A percentile compares a stretch with the other conserved stretches of the same genome.
These are phyloP conservation scores for Oryctolagus cuniculus DNA, from an alignment of 2,113 vertebrate genomes.

Conservation along the genomic window mOryCun1.1 NC_091448.1:14919501-14920000, in stretches of 20 bases:
- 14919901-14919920: slow-evolving; percentile 38
- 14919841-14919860: slow-evolving; percentile 52
- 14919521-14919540: neutral
- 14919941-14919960: slow-evolving; percentile 39
- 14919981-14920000: slow-evolving; percentile 24
- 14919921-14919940: slow-evolving; percentile 40
- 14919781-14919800: slow-evolving; percentile 22
- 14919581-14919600: neutral
- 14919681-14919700: slow-evolving; percentile 57
- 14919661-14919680: slow-evolving; percentile 55
- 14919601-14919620: neutral
- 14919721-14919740: slow-evolving; percentile 43
- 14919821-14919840: slow-evolving; percentile 48
- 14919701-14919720: slow-evolving; percentile 22
- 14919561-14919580: neutral
- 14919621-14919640: slow-evolving; percentile 47
- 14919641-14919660: slow-evolving; percentile 10
- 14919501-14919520: neutral
- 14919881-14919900: slow-evolving; percentile 18
- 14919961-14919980: slow-evolving; percentile 59
- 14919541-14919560: neutral
- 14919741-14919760: neutral
- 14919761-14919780: slow-evolving; percentile 19
- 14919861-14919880: neutral
- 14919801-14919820: slow-evolving; percentile 29